Conservation (phyloP, 2,797 vertebrate species). For the Rhinogobio ventralis region DNA sequence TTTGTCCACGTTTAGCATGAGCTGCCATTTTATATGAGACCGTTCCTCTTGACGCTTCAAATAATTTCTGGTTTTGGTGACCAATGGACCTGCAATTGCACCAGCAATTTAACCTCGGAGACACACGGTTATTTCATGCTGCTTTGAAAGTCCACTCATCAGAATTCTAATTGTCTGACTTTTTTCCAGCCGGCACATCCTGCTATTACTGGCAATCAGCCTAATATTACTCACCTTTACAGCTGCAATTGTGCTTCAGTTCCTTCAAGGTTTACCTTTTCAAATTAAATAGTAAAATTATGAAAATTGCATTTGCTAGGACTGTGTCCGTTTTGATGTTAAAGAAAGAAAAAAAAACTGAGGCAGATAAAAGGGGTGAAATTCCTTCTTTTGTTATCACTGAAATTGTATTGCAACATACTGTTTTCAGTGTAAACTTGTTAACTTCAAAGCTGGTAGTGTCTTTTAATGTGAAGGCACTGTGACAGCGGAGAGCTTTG, state of each 20-base stretch:
- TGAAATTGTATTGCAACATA: neutral
- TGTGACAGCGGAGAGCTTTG: constrained; percentile 25
- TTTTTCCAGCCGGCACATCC: constrained; percentile 2
- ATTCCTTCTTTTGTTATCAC: neutral
- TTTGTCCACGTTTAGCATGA: neutral
- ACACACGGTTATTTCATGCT: neutral
- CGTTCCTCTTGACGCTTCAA: neutral
- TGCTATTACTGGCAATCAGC: constrained; percentile 24
- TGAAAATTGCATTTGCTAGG: neutral
- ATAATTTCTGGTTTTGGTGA: constrained; percentile 19
- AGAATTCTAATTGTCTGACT: neutral
- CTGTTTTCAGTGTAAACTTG: constrained; percentile 30
- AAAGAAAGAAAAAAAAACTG: neutral
- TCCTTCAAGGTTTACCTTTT: constrained; percentile 3
- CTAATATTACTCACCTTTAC: neutral
- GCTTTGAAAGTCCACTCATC: constrained; percentile 14
- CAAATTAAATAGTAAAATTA: neutral
- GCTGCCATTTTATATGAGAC: neutral
- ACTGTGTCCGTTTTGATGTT: neutral
- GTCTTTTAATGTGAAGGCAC: constrained; percentile 31
- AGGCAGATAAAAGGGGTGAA: neutral
- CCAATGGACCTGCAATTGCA: constrained; percentile 9
- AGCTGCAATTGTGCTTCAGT: neutral
- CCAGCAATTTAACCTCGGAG: constrained; percentile 7
- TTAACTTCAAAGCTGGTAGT: constrained; percentile 30